Evolutionary conservation across 1,140 invertebrate genomes (phyloP), one percentile per base, ranked within the genome.

Genomic region (Nasonia longicornis): DNA sequence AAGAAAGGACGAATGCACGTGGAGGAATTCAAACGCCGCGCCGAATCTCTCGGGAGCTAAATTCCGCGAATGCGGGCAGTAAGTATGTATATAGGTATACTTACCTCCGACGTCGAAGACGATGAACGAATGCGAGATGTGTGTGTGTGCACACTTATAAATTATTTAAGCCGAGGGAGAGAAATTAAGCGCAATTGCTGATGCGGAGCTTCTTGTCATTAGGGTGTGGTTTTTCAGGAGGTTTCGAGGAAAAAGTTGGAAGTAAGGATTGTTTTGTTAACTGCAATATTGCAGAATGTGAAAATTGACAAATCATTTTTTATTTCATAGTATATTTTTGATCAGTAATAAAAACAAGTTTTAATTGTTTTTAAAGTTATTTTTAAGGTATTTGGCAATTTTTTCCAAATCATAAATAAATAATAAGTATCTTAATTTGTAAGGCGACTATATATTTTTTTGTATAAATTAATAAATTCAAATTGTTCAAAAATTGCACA

Each of bases 21-120:
- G 82, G 45, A 77, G 82, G 82, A 67, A 83, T 83, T 69, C 69
- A 79, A 80, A 79, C 48, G 64, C 35, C 79, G 79, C 45, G 38
- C 74, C 64, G 72, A 77, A 83, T 77, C 38, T 73, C 75, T 64
- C 69, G 20, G 10, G 42, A n/a, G 29, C 31, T 69, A 76, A 78
- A 77, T 80, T 80, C 78, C 73, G 26, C 78, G 74, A 80, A 83
- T 63, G 38, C 20, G 38, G 11, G 20, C 20, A 58, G 45, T 16
- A 3, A 48, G 52, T 58, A 35, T 35, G 0, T 35, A 35, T 35
- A 35, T 35, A 35, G 3, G 6, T 42, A 42, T 42, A 7, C 26
- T 2, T 42, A 58, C 52, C 52, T 58, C 16, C 52, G 20, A 58
- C 20, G 52, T 20, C 6, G 52, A 58, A n/a, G 52, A 58, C 20